Evolutionary conservation across 2,113 vertebrate genomes (phyloP).

Genomic region (Oryzias woworae): DNA sequence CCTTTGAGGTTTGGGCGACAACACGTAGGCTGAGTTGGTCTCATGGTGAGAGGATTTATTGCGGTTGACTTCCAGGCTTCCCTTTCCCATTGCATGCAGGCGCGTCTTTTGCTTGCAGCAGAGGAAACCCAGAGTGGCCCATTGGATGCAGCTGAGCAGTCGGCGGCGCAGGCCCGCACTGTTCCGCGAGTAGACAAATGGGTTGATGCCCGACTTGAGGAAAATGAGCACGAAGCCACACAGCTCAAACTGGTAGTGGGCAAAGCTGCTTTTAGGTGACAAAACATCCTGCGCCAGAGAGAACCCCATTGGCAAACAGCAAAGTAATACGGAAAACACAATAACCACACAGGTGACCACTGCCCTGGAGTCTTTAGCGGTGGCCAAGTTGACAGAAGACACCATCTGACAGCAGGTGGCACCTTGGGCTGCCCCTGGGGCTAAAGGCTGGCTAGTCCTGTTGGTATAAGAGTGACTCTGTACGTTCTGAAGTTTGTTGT

Average conservation of each 20-base stretch:
- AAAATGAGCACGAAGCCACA: slow-evolving; percentile 94
- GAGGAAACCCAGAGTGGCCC: slow-evolving; percentile 80
- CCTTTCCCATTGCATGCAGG: slow-evolving; percentile 89
- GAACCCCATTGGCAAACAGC: slow-evolving; percentile 91
- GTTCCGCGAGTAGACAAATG: slow-evolving; percentile 96
- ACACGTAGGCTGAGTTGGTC: slow-evolving; percentile 92
- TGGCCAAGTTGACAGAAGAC: slow-evolving; percentile 84
- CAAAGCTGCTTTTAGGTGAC: slow-evolving; percentile 79
- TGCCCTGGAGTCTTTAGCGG: slow-evolving; percentile 89
- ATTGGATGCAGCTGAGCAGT: slow-evolving; percentile 87
- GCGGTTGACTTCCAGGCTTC: slow-evolving; percentile 91
- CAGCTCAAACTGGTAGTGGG: slow-evolving; percentile 93
- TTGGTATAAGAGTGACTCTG: slow-evolving; percentile 78
- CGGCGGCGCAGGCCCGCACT: slow-evolving; percentile 89
- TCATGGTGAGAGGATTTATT: slow-evolving; percentile 97
- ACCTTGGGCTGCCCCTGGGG: slow-evolving; percentile 71
- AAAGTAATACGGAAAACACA: slow-evolving; percentile 88
- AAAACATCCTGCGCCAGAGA: slow-evolving; percentile 87
- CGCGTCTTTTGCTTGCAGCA: slow-evolving; percentile 94
- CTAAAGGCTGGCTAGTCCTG: slow-evolving; percentile 63
- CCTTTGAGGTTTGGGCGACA: slow-evolving; percentile 91
- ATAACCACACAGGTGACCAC: slow-evolving; percentile 91
- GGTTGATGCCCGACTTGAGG: slow-evolving; percentile 94
- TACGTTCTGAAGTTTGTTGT: slow-evolving; percentile 82
- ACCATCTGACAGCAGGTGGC: slow-evolving; percentile 83